Percentiles rank a stretch among this genome's conserved stretches.
phyloP scores from a whole-genome alignment of 2,888 invertebrate species.

The Pyrrhosoma nymphula region DNA sequence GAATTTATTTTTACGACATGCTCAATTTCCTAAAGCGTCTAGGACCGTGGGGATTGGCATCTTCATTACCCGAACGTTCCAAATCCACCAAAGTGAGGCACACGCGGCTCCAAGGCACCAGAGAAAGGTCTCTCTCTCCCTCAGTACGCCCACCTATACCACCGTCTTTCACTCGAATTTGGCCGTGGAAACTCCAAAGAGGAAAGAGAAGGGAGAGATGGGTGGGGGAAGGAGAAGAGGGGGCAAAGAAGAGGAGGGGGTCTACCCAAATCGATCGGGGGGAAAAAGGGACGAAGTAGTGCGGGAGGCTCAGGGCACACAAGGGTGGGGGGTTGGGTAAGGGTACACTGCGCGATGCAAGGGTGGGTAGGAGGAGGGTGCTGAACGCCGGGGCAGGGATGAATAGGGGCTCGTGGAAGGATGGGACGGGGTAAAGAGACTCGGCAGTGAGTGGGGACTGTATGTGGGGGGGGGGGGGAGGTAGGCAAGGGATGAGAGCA shows the following conservation, averaged over 20 bases:
- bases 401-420: not conserved
- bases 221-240: not conserved
- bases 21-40: not conserved
- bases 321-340: not conserved
- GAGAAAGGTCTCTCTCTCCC: not conserved
- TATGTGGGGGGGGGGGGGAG: not conserved
- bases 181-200: constrained; percentile 41
- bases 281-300: not conserved
- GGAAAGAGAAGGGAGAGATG: not conserved
- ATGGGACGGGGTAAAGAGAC: not conserved
- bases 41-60: not conserved
- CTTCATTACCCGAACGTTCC: not conserved
- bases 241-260: not conserved
- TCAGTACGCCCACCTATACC: not conserved
- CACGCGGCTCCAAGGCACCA: not conserved
- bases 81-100: not conserved
- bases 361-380: not conserved
- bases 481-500: not conserved
- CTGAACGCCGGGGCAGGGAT: not conserved
- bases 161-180: constrained; percentile 29
- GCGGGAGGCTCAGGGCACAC: not conserved
- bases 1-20: too few relatives aligned
- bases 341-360: not conserved
- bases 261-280: constrained; percentile 35
- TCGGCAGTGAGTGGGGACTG: not conserved